These are phyloP conservation scores for Channa argus DNA, from an alignment of 2,113 vertebrate species.

Conservation along the genomic window DNA sequence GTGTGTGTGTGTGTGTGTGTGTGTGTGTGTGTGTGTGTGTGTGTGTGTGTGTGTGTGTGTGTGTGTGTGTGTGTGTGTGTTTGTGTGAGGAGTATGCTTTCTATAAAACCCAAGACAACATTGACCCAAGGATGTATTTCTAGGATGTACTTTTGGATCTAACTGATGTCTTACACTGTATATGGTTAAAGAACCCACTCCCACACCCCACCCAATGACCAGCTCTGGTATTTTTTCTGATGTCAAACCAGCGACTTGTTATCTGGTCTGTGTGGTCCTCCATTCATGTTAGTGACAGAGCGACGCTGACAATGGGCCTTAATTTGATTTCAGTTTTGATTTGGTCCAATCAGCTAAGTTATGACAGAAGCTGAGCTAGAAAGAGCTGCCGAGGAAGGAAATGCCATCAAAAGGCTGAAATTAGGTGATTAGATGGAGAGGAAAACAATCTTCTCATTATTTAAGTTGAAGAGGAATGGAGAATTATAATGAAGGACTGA, in stretches of 20 bases:
- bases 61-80: too few species aligned
- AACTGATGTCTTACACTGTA: constrained; percentile 11
- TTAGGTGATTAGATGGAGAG: constrained; percentile 67
- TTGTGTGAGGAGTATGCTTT: not conserved
- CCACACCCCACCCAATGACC: not conserved
- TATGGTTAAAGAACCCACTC: not conserved
- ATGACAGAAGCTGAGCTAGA: constrained; percentile 47
- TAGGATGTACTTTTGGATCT: constrained; percentile 4
- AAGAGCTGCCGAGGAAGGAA: constrained; percentile 50
- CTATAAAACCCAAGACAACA: not conserved
- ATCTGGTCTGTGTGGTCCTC: constrained; percentile 58
- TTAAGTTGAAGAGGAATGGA: constrained; percentile 59
- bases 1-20: too few species aligned
- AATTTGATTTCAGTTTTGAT: constrained; percentile 80
- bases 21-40: too few species aligned
- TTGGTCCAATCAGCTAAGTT: constrained; percentile 64
- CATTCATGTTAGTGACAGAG: constrained; percentile 58
- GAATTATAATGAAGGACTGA: constrained; percentile 65
- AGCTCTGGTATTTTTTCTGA: constrained; percentile 51
- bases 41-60: too few species aligned
- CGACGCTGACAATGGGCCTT: constrained; percentile 62
- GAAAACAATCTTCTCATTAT: constrained; percentile 72
- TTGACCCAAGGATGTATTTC: not conserved
- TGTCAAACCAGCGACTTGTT: constrained; percentile 58
- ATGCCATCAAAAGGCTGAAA: constrained; percentile 63